Conservation (phyloP, 2,113 vertebrate genomes). For the Clarias batrachus region DNA sequence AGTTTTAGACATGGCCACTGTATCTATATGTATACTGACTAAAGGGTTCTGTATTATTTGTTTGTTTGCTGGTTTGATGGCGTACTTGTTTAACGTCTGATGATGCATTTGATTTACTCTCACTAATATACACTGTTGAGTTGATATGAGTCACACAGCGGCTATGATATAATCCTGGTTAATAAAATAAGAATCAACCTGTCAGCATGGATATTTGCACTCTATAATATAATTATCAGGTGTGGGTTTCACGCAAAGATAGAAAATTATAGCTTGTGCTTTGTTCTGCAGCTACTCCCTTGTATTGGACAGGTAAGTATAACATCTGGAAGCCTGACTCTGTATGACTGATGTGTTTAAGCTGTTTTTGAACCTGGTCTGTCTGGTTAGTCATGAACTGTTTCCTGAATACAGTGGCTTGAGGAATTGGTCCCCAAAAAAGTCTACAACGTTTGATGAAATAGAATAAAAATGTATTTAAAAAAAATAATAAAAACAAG, state of each 20-base stretch:
- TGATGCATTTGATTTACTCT: not conserved
- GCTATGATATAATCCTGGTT: not conserved
- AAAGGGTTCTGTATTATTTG: not conserved
- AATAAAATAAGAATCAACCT: constrained; percentile 3
- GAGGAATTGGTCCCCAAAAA: not conserved
- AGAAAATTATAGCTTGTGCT: not conserved
- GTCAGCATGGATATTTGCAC: not conserved
- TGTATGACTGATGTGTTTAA: not conserved
- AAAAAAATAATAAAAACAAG: too few species aligned
- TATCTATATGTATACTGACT: not conserved
- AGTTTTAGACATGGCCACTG: not conserved
- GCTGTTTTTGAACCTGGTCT: not conserved
- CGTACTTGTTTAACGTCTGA: not conserved
- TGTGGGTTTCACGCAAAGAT: constrained; percentile 8
- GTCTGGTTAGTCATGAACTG: not conserved
- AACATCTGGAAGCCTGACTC: not conserved
- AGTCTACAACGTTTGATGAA: not conserved
- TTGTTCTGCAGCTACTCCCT: not conserved
- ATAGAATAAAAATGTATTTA: not conserved
- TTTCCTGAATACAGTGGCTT: not conserved
- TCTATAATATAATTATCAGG: constrained; percentile 8
- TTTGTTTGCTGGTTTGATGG: not conserved
- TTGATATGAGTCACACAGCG: not conserved
- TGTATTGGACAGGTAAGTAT: constrained; percentile 5
- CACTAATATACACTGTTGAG: not conserved